Evolutionary conservation across 2,888 invertebrate genomes (phyloP).

Genomic region (Orthosia cruda): DNA sequence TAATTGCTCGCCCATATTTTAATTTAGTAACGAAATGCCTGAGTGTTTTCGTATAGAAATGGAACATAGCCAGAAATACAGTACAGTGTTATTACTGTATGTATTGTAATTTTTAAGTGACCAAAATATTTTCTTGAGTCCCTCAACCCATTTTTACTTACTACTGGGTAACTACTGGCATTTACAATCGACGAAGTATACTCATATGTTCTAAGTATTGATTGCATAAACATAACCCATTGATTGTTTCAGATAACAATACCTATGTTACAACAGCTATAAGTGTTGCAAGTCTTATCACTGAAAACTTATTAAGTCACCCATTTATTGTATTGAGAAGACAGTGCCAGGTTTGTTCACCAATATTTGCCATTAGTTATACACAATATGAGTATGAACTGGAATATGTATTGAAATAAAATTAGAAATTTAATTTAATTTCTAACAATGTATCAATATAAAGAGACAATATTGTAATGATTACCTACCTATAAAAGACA

Average conservation of each 20-base stretch:
- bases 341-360: constrained; percentile 96
- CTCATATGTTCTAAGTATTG: not conserved
- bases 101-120: not conserved
- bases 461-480: not conserved
- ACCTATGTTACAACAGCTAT: constrained; percentile 96
- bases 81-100: not conserved
- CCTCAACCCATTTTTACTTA: not conserved
- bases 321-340: constrained; percentile 98
- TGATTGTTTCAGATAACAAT: constrained; percentile 84
- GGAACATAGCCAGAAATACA: constrained; percentile 13
- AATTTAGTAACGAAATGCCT: not conserved
- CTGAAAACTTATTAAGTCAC: constrained; percentile 97
- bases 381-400: not conserved
- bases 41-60: constrained; percentile 23
- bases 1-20: not conserved
- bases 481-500: too few species aligned
- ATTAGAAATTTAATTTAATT: not conserved
- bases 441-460: not conserved
- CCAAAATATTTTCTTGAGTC: not conserved
- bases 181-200: not conserved
- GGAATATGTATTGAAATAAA: not conserved
- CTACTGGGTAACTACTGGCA: not conserved
- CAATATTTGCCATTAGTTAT: constrained; percentile 58
- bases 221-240: constrained; percentile 2
- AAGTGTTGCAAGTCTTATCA: constrained; percentile 96